These are phyloP conservation scores for Diachasma alloeum DNA, from an alignment of 1,140 invertebrate genomes.

Conservation along the genomic window DNA sequence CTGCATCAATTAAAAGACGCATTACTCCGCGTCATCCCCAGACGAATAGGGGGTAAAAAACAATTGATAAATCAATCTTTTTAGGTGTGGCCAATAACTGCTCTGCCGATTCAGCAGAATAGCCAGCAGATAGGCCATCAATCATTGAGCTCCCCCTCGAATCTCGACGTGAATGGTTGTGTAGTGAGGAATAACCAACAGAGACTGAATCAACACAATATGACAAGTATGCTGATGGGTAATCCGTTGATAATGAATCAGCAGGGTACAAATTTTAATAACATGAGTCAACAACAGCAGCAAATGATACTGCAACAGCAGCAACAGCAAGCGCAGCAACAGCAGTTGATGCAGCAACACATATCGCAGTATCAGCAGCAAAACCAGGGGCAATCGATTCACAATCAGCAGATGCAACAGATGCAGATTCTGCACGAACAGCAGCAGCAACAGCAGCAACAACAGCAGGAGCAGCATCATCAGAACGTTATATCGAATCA, in stretches of 20 bases:
- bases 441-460: constrained; percentile 48
- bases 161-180: constrained; percentile 46
- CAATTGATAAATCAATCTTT: constrained; percentile 20
- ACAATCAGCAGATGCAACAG: constrained; percentile 54
- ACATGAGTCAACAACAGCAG: constrained; percentile 49
- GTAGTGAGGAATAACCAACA: constrained; percentile 50
- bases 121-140: constrained; percentile 55
- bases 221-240: constrained; percentile 59
- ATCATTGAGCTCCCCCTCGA: constrained; percentile 49
- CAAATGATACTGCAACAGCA: constrained; percentile 44
- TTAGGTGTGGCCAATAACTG: constrained; percentile 60
- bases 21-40: not conserved
- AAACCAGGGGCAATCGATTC: constrained; percentile 41
- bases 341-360: constrained; percentile 50
- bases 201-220: constrained; percentile 54
- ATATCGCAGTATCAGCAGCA: constrained; percentile 38
- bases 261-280: constrained; percentile 53
- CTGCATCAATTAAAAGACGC: not conserved
- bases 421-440: constrained; percentile 53
- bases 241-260: constrained; percentile 62
- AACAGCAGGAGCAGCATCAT: constrained; percentile 46
- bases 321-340: constrained; percentile 50
- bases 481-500: constrained; percentile 40
- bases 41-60: not conserved
- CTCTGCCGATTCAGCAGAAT: constrained; percentile 51